Conservation (phyloP, 1,140 invertebrate genomes). For the Amphibalanus amphitrite region DNA sequence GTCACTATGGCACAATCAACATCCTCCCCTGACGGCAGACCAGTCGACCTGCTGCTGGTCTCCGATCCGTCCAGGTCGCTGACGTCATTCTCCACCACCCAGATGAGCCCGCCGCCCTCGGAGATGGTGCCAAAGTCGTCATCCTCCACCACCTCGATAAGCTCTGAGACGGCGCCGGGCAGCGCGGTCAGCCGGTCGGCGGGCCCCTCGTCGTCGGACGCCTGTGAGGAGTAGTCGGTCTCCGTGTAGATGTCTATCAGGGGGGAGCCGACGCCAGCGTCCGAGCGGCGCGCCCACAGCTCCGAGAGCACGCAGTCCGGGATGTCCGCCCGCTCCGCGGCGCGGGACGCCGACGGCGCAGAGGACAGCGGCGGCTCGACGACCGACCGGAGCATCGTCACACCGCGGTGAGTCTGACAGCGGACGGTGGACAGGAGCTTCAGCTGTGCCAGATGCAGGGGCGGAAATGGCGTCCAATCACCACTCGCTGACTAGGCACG, state of each 20-base stretch:
- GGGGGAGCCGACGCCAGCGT: not conserved
- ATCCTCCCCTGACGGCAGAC: too few species aligned
- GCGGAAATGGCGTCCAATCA: too few species aligned
- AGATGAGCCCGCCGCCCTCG: not conserved
- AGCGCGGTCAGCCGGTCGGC: too few species aligned
- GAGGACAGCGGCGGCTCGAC: not conserved
- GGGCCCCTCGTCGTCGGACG: not conserved
- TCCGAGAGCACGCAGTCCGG: not conserved
- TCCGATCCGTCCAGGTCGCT: not conserved
- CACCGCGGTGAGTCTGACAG: too few species aligned
- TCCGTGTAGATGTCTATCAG: not conserved
- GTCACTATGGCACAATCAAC: too few species aligned
- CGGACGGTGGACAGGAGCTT: too few species aligned
- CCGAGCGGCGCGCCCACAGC: not conserved
- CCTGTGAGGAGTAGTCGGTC: not conserved
- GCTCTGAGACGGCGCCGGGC: not conserved
- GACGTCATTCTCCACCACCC: not conserved
- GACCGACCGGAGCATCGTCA: not conserved
- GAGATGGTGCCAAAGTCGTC: not conserved
- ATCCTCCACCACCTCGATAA: not conserved
- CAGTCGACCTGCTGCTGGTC: too few species aligned
- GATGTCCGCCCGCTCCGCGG: not conserved
- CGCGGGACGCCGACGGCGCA: too few species aligned
- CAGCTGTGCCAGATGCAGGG: too few species aligned
- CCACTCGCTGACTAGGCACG: too few species aligned